A percentile compares a stretch with the other conserved stretches of the same genome.
phyloP scores from a whole-genome alignment of 2,113 vertebrate genomes.

The Gopherus flavomarginatus region DNA sequence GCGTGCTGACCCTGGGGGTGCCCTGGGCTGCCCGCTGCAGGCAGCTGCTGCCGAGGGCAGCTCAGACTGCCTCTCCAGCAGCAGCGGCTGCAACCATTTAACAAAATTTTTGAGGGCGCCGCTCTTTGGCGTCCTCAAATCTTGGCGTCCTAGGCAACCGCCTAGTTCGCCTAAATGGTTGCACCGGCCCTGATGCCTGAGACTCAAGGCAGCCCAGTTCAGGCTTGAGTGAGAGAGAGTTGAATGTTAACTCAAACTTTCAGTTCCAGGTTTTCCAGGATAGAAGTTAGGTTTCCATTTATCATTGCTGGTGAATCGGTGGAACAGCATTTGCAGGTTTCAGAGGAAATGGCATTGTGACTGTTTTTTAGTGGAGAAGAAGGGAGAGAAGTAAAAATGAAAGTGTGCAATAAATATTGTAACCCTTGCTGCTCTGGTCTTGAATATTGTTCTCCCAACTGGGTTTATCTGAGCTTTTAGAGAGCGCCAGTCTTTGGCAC shows the following conservation, averaged over 20 bases:
- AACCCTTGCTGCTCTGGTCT: neutral
- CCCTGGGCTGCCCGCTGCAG: too few relatives aligned
- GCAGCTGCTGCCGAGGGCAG: too few relatives aligned
- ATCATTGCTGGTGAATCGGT: neutral
- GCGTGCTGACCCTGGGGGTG: too few relatives aligned
- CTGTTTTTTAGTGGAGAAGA: neutral
- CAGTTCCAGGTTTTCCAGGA: neutral
- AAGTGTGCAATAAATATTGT: neutral
- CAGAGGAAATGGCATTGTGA: neutral
- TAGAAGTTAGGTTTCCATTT: neutral
- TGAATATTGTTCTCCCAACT: neutral
- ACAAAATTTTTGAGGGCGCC: too few relatives aligned
- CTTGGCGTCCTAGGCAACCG: too few relatives aligned
- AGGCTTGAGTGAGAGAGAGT: accelerated
- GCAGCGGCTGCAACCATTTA: too few relatives aligned
- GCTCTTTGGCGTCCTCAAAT: too few relatives aligned
- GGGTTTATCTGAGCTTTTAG: neutral
- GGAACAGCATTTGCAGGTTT: neutral
- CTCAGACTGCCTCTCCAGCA: too few relatives aligned
- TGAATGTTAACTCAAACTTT: neutral
- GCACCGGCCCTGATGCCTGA: neutral
- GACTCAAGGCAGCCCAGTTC: neutral
- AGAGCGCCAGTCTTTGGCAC: neutral
- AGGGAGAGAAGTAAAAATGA: neutral
- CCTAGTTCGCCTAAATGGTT: too few relatives aligned